A percentile compares a stretch with the other conserved stretches of the same genome.
Conservation (phyloP, 2,797 vertebrate genomes). For the Thamnophis elegans region DNA sequence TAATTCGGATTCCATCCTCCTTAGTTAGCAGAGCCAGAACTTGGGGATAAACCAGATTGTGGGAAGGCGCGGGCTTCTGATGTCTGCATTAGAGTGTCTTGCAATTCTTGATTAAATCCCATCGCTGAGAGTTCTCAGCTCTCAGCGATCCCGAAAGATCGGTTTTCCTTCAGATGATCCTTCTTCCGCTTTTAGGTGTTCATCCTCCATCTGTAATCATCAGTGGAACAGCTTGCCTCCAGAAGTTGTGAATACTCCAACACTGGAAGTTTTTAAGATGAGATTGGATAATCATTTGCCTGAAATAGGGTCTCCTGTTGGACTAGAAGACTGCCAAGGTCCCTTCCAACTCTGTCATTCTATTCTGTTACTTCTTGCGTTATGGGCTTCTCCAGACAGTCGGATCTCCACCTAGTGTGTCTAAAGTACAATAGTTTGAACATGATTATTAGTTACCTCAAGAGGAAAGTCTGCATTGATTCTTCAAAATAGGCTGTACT, state of each 20-base stretch:
- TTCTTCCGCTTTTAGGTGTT: not conserved
- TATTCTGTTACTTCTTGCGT: not conserved
- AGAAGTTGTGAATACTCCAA: no score
- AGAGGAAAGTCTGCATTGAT: not conserved
- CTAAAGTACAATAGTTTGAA: not conserved
- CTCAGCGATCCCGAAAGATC: not conserved
- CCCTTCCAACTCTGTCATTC: no score
- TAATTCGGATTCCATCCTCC: not conserved
- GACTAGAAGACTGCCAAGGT: no score
- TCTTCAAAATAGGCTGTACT: not conserved
- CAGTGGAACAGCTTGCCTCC: no score
- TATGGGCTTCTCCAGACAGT: not conserved
- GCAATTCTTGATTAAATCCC: not conserved
- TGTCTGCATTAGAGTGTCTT: not conserved
- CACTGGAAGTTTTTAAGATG: no score
- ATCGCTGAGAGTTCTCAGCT: not conserved
- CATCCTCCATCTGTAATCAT: not conserved
- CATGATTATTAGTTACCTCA: not conserved
- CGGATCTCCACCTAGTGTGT: not conserved
- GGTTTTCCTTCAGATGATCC: not conserved
- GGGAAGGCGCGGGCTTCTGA: not conserved
- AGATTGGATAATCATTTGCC: no score
- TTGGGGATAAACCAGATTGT: not conserved
- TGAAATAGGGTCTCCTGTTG: no score
- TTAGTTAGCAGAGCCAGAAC: not conserved